Evolutionary conservation across 2,797 vertebrate species (phyloP).

Genomic region (Diceros bicornis): DNA sequence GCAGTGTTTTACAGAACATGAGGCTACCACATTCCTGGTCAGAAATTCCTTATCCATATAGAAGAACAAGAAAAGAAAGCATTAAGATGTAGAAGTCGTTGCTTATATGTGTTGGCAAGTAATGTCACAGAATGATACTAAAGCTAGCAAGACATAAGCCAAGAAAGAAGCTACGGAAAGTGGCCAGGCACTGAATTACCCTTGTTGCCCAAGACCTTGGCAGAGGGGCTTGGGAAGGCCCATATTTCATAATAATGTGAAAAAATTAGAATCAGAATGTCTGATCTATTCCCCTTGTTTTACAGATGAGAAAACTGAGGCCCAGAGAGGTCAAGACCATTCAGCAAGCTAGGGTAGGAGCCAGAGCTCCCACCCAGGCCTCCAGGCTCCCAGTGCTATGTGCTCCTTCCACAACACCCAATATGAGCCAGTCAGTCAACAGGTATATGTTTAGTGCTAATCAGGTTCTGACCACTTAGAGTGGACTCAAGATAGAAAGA

Average conservation of each 20-base stretch:
- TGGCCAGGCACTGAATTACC: neutral
- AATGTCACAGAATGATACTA: neutral
- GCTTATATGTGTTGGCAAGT: neutral
- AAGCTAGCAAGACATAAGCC: neutral
- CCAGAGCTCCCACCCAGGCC: constrained; percentile 76
- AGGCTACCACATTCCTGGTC: neutral
- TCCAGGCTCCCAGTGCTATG: constrained; percentile 76
- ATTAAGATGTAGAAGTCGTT: neutral
- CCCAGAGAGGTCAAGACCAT: constrained; percentile 80
- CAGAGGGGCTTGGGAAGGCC: constrained; percentile 65
- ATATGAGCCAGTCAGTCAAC: constrained; percentile 79
- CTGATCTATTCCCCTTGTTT: constrained; percentile 80
- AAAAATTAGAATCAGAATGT: constrained; percentile 72
- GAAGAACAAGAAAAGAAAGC: constrained; percentile 47
- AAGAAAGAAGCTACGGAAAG: neutral
- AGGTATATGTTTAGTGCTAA: constrained; percentile 73
- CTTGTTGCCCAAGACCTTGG: neutral
- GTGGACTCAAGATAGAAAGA: constrained; percentile 56
- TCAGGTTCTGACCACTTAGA: constrained; percentile 70
- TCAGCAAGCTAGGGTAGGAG: constrained; percentile 80
- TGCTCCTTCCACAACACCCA: constrained; percentile 76
- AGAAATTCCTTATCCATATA: constrained; percentile 30
- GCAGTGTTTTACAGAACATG: neutral
- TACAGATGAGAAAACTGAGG: constrained; percentile 83
- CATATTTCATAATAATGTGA: constrained; percentile 44